Percentiles rank a stretch among this genome's conserved stretches.
Conservation (phyloP, 2,113 vertebrate genomes). For the Barbus barbus region DNA sequence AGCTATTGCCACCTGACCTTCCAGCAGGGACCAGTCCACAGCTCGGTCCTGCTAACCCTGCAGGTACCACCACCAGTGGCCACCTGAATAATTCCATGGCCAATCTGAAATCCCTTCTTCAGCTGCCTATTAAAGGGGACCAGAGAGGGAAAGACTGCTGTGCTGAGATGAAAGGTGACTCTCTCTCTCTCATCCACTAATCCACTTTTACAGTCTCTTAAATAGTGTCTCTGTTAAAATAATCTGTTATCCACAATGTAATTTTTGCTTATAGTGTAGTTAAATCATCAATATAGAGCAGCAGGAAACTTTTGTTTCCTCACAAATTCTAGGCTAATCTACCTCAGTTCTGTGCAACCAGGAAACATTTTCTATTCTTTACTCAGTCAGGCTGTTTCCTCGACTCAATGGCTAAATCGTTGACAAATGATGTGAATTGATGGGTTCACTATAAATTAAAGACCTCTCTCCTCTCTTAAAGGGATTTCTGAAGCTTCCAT, state of each 20-base stretch:
- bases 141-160: slow-evolving; percentile 77
- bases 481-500: not conserved
- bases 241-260: not conserved
- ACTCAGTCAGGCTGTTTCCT: not conserved
- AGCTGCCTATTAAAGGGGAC: slow-evolving; percentile 80
- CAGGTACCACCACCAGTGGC: slow-evolving; percentile 67
- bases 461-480: slow-evolving; percentile 28
- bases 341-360: not conserved
- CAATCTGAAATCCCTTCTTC: slow-evolving; percentile 78
- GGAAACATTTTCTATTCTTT: not conserved
- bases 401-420: not conserved
- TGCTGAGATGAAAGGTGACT: slow-evolving; percentile 77
- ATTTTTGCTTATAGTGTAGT: not conserved
- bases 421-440: not conserved
- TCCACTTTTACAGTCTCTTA: not conserved
- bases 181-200: slow-evolving; percentile 3
- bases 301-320: not conserved
- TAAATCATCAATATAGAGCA: not conserved
- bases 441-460: not conserved
- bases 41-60: slow-evolving; percentile 68
- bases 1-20: slow-evolving; percentile 76
- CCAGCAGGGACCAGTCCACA: slow-evolving; percentile 77
- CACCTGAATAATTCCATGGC: slow-evolving; percentile 77
- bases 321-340: not conserved
- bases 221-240: not conserved